Evolutionary conservation across 2,797 vertebrate species (phyloP).

Genomic region (Ctenopoma multispine): DNA sequence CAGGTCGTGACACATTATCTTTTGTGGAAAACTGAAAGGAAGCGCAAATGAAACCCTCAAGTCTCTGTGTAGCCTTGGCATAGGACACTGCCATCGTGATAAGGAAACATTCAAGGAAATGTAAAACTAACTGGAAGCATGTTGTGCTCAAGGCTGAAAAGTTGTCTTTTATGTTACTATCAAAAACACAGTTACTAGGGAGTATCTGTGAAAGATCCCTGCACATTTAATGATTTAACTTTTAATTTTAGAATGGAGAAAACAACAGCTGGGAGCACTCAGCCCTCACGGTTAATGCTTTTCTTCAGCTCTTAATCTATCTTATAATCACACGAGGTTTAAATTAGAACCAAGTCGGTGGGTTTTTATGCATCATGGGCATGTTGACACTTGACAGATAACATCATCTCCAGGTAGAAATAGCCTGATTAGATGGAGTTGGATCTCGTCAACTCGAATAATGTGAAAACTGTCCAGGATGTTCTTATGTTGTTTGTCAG

Average conservation of each 20-base stretch:
- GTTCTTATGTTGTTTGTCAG: not conserved
- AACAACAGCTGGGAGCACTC: conserved; percentile 2
- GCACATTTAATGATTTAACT: conserved; percentile 4
- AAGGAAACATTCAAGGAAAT: conserved; percentile 32
- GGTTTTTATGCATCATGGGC: conserved; percentile 21
- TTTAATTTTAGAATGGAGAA: not conserved
- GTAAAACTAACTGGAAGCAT: conserved; percentile 4
- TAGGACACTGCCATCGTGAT: conserved; percentile 28
- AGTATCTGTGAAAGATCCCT: conserved; percentile 18
- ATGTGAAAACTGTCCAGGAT: not conserved
- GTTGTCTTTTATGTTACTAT: conserved; percentile 1
- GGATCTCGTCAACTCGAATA: not conserved
- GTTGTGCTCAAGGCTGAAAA: conserved; percentile 25
- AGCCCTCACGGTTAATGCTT: not conserved
- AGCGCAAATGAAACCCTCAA: conserved; percentile 31
- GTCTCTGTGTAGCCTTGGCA: conserved; percentile 33
- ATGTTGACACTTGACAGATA: conserved; percentile 24
- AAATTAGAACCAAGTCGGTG: conserved; percentile 26
- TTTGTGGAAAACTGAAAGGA: conserved; percentile 47
- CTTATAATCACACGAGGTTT: conserved; percentile 14
- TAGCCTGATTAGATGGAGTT: not conserved
- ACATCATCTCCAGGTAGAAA: not conserved
- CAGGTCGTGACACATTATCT: conserved; percentile 40
- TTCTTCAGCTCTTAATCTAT: conserved; percentile 5
- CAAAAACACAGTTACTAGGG: not conserved